These are phyloP conservation scores for Musca domestica DNA, from an alignment of 1,140 invertebrate genomes.

Conservation along the genomic window DNA sequence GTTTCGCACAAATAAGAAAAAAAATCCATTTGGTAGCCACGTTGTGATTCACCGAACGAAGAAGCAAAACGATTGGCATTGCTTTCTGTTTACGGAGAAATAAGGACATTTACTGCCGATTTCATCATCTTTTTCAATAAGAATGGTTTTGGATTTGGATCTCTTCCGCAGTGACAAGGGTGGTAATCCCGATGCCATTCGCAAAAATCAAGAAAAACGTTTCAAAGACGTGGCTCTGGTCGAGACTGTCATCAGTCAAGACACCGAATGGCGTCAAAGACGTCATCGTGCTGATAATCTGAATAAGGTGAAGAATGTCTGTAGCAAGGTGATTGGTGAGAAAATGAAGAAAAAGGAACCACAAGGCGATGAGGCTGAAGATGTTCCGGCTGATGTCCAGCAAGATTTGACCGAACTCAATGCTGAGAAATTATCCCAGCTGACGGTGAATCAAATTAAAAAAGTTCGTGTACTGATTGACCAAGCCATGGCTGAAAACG, in stretches of 20 bases:
- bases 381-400: slow-evolving; percentile 62
- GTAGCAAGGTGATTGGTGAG: slow-evolving; percentile 95
- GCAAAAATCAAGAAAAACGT: slow-evolving; percentile 87
- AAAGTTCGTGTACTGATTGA: slow-evolving; percentile 77
- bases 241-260: slow-evolving; percentile 86
- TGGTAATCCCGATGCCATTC: slow-evolving; percentile 83
- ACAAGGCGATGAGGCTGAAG: slow-evolving; percentile 66
- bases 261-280: slow-evolving; percentile 86
- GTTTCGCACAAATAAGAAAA: background rate
- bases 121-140: slow-evolving; percentile 8
- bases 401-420: slow-evolving; percentile 68
- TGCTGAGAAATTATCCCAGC: slow-evolving; percentile 68
- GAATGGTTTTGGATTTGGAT: slow-evolving; percentile 98
- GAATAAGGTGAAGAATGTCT: slow-evolving; percentile 94
- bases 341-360: slow-evolving; percentile 96
- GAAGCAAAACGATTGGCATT: background rate
- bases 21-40: slow-evolving; percentile 19
- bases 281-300: slow-evolving; percentile 87
- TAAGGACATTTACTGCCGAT: slow-evolving; percentile 5
- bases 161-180: slow-evolving; percentile 95
- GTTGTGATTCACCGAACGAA: slow-evolving; percentile 8
- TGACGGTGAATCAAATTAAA: slow-evolving; percentile 92
- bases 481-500: slow-evolving; percentile 76
- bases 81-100: slow-evolving; percentile 8
- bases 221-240: slow-evolving; percentile 93